These are phyloP conservation scores for Chrysolina haemoptera DNA, from an alignment of 2,888 invertebrate genomes.

Conservation along the genomic window DNA sequence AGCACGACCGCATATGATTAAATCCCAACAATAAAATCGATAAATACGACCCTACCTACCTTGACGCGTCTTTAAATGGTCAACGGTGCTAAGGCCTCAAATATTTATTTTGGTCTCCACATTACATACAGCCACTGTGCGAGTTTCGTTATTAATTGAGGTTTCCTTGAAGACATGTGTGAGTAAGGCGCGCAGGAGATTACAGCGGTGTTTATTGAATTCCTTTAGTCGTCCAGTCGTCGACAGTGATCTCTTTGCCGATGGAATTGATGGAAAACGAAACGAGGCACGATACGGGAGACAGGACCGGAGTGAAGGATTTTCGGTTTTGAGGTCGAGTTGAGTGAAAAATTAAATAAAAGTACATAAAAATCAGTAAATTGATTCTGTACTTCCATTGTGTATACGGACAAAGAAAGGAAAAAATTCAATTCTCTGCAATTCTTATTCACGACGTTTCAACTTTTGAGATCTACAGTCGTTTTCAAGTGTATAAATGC, in stretches of 20 bases:
- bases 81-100: conserved; percentile 12
- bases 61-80: conserved; percentile 2
- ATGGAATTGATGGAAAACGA: not conserved
- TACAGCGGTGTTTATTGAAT: conserved; percentile 11
- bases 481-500: too few species aligned
- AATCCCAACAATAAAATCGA: not conserved
- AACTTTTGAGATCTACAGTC: too few species aligned
- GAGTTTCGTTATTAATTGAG: not conserved
- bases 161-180: conserved; percentile 19
- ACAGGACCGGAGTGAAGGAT: not conserved
- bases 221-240: conserved; percentile 11
- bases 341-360: too few species aligned
- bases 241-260: conserved; percentile 1
- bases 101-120: conserved; percentile 13
- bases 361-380: too few species aligned
- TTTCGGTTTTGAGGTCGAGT: too few species aligned
- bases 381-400: too few species aligned
- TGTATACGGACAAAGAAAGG: too few species aligned
- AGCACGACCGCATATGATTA: not conserved
- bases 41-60: conserved; percentile 4
- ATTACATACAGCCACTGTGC: not conserved
- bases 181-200: not conserved
- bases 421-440: too few species aligned
- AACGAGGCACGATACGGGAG: not conserved
- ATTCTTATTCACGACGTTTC: too few species aligned